Conservation (phyloP, 2,888 invertebrate species). For the Drosophila phalerata region DNA sequence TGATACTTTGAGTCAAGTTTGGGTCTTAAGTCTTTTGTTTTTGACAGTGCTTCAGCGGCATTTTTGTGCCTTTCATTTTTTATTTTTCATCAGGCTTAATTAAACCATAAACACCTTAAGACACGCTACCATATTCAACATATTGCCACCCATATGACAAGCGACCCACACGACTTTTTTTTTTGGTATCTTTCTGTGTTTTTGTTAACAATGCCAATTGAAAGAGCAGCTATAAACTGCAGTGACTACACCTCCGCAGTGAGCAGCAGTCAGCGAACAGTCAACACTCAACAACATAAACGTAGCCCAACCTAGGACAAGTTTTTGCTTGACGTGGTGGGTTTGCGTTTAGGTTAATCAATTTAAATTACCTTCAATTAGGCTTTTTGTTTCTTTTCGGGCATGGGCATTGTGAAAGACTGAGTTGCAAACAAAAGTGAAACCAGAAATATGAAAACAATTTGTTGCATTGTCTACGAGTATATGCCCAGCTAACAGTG, state of each 20-base stretch:
- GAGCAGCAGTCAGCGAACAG: constrained; percentile 13
- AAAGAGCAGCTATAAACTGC: constrained; percentile 67
- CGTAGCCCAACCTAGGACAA: constrained; percentile 52
- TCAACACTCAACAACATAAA: constrained; percentile 35
- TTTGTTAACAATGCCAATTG: constrained; percentile 67
- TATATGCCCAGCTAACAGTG: constrained; percentile 10
- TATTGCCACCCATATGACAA: constrained; percentile 65
- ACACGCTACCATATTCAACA: constrained; percentile 73
- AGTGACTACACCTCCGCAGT: constrained; percentile 48
- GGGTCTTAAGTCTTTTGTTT: constrained; percentile 41
- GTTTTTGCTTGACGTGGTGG: constrained; percentile 53
- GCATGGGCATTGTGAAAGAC: constrained; percentile 42
- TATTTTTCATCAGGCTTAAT: constrained; percentile 63
- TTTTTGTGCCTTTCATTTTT: constrained; percentile 57
- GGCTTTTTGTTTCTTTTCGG: constrained; percentile 62
- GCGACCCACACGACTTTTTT: constrained; percentile 54
- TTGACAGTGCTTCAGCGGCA: constrained; percentile 29
- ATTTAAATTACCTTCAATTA: constrained; percentile 81
- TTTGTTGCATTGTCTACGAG: constrained; percentile 47
- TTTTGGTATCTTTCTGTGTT: constrained; percentile 30
- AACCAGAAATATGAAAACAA: constrained; percentile 44
- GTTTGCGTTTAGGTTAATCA: constrained; percentile 70
- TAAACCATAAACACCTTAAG: constrained; percentile 78
- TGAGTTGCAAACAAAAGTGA: constrained; percentile 3
- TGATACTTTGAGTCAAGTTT: constrained; percentile 35